Base-by-base conservation (phyloP, 2,888 invertebrate species). In the Ophion ellenae region DNA sequence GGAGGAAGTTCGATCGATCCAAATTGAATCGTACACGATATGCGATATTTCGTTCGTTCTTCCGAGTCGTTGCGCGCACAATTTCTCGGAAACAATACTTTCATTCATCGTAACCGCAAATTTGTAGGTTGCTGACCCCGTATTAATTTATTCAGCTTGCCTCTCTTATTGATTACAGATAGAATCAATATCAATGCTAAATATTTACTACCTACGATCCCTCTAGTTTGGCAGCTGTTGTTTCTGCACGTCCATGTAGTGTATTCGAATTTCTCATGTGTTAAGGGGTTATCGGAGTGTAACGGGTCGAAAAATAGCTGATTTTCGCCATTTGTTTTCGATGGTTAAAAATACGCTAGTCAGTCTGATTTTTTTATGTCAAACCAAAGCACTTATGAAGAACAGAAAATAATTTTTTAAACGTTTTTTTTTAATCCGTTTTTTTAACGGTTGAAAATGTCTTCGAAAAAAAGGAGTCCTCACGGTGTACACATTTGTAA, bases 91-190 rank as follows among this genome's bases (percentile, higher is more conserved):
- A 59, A 36, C 20, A 20, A 59, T 40, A 40, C 40, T 73, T 74
- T 61, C 73, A 74, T 74, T 61, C 36, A 61, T 74, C 61, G 40
- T 24, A 40, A 61, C 11, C 14, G 40, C 59, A n/a, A 73, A 73
- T 73, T 74, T 40, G 20, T 61, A 61, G 73, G 59, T 61, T 14
- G 36, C 59, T 36, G 73, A 74, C 73, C 61, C 14, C 40, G 40
- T n/a, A 24, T 61, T 24, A 24, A 74, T 61, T 14, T 40, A 61
- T 74, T 74, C 40, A 14, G 59, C 20, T 61, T 20, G 73, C 59
- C 36, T 40, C n/a, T 61, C 59, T 14, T 7, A 20, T 40, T 17
- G 59, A 17, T 61, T 61, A 20, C 61, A 20, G 61, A 61, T 40
- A 2, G 10, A 74, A 7, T 61, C 36, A 40, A 40, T 61, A 24